Conservation (phyloP, 1,140 invertebrate genomes). For the Rhynchophorus ferrugineus region DNA sequence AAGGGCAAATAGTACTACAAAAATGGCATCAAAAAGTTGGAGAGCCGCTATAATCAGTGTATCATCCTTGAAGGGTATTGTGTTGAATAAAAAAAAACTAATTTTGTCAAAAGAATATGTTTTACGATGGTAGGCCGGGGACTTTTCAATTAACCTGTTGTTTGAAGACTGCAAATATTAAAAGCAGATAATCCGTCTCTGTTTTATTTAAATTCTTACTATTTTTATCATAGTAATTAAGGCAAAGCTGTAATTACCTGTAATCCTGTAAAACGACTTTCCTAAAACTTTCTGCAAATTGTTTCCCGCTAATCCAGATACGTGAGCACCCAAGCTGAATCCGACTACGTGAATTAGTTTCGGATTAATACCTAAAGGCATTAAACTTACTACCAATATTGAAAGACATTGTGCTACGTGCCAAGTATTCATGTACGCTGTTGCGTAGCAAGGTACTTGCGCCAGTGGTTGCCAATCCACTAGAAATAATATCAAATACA, state of each 20-base stretch:
- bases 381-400: constrained; percentile 38
- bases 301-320: constrained; percentile 52
- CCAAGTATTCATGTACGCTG: constrained; percentile 44
- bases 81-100: too few relatives aligned
- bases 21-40: too few relatives aligned
- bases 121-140: too few relatives aligned
- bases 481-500: constrained; percentile 25
- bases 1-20: too few relatives aligned
- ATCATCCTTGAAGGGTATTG: too few relatives aligned
- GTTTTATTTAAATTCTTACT: too few relatives aligned
- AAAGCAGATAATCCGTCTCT: too few relatives aligned
- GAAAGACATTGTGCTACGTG: constrained; percentile 45
- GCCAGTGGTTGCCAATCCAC: constrained; percentile 47
- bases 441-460: constrained; percentile 43
- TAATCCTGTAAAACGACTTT: constrained; percentile 47
- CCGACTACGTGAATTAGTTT: constrained; percentile 52
- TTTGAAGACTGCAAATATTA: too few relatives aligned
- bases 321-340: constrained; percentile 58
- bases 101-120: too few relatives aligned
- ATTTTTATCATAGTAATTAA: too few relatives aligned
- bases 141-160: too few relatives aligned
- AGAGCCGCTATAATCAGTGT: too few relatives aligned
- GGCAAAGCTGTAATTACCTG: constrained; percentile 41
- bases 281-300: constrained; percentile 29
- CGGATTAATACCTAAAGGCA: constrained; percentile 33